Conservation (phyloP, 2,113 vertebrate species). For the Neolamprologus kungweensis region DNA sequence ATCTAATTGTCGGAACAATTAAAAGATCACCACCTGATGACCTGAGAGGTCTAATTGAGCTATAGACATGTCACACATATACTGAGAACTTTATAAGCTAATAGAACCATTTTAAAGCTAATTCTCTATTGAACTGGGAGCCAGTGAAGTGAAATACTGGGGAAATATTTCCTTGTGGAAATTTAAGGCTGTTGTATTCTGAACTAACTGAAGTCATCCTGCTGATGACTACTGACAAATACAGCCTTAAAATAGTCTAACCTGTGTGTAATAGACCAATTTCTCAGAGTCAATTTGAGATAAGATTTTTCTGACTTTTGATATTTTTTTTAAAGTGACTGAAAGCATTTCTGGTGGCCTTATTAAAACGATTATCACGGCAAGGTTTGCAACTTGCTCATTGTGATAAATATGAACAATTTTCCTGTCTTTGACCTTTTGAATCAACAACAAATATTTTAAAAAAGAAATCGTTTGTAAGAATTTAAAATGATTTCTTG, state of each 20-base stretch:
- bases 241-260: background rate
- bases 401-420: background rate
- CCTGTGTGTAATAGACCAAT: background rate
- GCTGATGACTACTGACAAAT: background rate
- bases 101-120: background rate
- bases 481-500: background rate
- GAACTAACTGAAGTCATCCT: background rate
- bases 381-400: background rate
- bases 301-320: background rate
- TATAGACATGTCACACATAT: background rate
- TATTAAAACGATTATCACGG: background rate
- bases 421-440: background rate
- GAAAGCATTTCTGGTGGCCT: background rate
- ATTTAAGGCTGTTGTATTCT: background rate
- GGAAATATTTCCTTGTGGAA: background rate
- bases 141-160: background rate
- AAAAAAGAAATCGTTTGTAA: fast-evolving
- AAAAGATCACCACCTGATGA: background rate
- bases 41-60: background rate
- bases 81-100: background rate
- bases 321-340: background rate
- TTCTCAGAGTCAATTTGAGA: background rate
- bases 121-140: background rate
- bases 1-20: background rate
- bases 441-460: background rate